Conservation (phyloP, 92 coral and sea anemone genomes). For the Plumapathes pennacea region DNA sequence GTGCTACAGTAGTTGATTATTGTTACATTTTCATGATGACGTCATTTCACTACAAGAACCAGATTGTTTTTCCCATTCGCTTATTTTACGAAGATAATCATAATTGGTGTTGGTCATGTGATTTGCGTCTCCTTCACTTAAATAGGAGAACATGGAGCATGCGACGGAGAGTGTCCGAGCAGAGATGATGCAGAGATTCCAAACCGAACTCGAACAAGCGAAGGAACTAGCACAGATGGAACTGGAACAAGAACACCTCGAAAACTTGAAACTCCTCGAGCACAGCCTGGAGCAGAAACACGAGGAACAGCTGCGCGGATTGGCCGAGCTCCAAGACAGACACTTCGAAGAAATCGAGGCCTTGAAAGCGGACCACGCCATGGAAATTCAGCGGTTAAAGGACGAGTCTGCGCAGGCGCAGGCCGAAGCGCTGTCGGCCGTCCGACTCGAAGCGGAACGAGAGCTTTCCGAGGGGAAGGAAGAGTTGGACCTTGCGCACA, state of each 20-base stretch:
- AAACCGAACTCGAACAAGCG: conserved; percentile 87
- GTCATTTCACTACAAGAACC: too few relatives aligned
- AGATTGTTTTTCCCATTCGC: neutral
- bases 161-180: conserved; percentile 59
- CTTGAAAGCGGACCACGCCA: conserved; percentile 49
- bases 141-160: conserved; percentile 57
- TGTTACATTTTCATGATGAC: too few relatives aligned
- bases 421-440: conserved; percentile 67
- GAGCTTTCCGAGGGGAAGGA: conserved; percentile 77
- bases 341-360: conserved; percentile 73
- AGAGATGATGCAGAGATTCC: conserved; percentile 71
- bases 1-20: too few relatives aligned
- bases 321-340: conserved; percentile 74
- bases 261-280: conserved; percentile 87
- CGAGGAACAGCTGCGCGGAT: conserved; percentile 77
- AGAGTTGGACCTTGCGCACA: conserved; percentile 81
- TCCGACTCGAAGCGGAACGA: conserved; percentile 70
- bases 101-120: too few relatives aligned
- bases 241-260: conserved; percentile 91
- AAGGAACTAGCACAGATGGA: conserved; percentile 88
- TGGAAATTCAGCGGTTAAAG: conserved; percentile 52
- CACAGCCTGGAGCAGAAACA: conserved; percentile 76
- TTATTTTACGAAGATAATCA: too few relatives aligned
- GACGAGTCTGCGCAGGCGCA: conserved; percentile 57
- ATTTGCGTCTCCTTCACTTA: too few relatives aligned